Evolutionary conservation across 2,888 invertebrate genomes (phyloP), one percentile per base, ranked within the genome.

Genomic region (Antheraea yamamai): DNA sequence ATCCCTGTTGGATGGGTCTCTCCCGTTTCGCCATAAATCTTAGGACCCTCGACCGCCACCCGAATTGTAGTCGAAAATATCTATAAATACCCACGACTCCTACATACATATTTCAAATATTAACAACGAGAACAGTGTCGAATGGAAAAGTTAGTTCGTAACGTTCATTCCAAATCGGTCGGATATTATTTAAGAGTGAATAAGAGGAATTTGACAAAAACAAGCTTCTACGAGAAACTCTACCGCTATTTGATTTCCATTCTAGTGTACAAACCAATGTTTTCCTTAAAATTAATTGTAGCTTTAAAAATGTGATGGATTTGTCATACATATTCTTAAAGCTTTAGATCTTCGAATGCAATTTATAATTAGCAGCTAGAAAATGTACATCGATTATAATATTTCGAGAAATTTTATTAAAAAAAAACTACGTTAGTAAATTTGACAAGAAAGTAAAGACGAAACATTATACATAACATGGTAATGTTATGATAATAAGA

Each of bases 11-110:
- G 94, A 93, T 93, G 92, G 93, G 91, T 91, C 93, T 93, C 94
- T 92, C 94, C 93, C 93, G 91, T 91, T 92, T 89, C 84, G 92
- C 93, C 92, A 94, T 94, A 94, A 94, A 94, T 94, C 94, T 94
- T 92, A 89, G 90, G 90, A 93, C 94, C 94, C 94, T 94, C 94
- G 92, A 89, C 92, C 93, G 92, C 93, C 94, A 92, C 93, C 94
- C 94, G 93, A 91, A 89, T 92, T 91, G 92, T 90, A 92, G 90
- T 91, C 91, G 91, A 93, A 93, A 94, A 94, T 92, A 93, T 94
- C 94, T 93, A 94, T 94, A 94, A 94, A 94, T 93, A 93, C 92
- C 89, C 89, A 87, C 83, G 84, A 83, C 87, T 90, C 91, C 89
- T 93, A 93, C 89, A 88, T 91, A 91, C 91, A 92, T 93, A 93